A percentile compares a stretch with the other conserved stretches of the same genome.
Evolutionary conservation across 2,888 invertebrate species (phyloP).

Genomic region (Hofmannophila pseudospretella): DNA sequence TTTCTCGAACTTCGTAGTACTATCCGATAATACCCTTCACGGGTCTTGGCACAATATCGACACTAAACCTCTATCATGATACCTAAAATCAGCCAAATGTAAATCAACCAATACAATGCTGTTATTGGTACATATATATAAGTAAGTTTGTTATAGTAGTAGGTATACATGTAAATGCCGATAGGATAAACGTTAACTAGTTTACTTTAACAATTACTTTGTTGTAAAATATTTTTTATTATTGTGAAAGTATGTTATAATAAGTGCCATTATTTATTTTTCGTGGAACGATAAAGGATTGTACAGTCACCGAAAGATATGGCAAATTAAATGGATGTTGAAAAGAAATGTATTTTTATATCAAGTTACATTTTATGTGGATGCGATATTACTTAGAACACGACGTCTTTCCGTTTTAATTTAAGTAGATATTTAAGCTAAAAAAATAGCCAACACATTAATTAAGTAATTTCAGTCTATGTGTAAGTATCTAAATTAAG

Average conservation of each 20-base stretch:
- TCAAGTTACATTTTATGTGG: slow-evolving; percentile 25
- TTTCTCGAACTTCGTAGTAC: no score
- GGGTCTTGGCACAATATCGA: no score
- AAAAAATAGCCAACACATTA: no score
- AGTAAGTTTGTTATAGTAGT: background rate
- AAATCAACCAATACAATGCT: background rate
- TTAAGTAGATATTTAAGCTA: no score
- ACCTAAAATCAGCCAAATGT: no score
- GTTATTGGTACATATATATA: background rate
- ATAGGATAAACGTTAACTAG: background rate
- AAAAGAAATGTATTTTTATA: slow-evolving; percentile 42
- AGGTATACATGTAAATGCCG: background rate
- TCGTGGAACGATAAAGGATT: slow-evolving; percentile 17
- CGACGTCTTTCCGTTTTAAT: slow-evolving; percentile 19
- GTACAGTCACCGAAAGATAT: slow-evolving; percentile 18
- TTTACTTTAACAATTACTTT: no score
- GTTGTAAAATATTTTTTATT: background rate
- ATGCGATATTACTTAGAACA: slow-evolving; percentile 11
- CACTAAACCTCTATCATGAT: no score
- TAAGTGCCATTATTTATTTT: slow-evolving; percentile 22
- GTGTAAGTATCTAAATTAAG: no score
- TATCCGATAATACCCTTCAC: no score
- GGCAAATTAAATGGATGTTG: slow-evolving; percentile 19
- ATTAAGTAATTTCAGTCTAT: no score
- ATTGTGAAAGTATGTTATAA: background rate